Conservation (phyloP, 2,888 invertebrate species). For the Xanthia icteritia region DNA sequence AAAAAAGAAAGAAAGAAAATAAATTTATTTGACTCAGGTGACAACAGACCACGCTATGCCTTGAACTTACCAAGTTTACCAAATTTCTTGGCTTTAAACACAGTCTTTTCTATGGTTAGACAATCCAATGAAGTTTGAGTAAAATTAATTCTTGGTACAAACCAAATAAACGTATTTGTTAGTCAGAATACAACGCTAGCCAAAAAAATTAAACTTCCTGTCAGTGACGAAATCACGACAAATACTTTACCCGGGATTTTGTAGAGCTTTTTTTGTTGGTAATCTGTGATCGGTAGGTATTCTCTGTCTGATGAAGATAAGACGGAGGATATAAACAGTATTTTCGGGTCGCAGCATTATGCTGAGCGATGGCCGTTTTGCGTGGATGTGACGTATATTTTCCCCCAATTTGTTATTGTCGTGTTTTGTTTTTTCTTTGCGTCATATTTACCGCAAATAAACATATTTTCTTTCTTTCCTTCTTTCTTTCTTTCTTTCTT, state of each 20-base stretch:
- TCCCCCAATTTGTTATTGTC: no score
- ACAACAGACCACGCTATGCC: background rate
- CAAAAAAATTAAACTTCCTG: constrained; percentile 37
- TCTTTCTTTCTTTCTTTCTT: no score
- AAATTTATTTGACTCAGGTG: no score
- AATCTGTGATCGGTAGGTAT: background rate
- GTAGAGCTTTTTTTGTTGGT: background rate
- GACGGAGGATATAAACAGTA: background rate
- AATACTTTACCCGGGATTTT: constrained; percentile 2
- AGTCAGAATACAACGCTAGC: constrained; percentile 30
- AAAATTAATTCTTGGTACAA: background rate
- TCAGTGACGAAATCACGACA: constrained; percentile 8
- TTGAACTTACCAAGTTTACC: background rate
- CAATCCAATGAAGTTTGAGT: background rate
- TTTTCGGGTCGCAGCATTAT: no score
- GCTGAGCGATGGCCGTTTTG: no score
- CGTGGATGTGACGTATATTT: no score
- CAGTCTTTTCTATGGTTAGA: background rate
- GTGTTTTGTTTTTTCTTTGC: no score
- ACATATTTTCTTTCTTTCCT: no score
- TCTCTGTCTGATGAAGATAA: background rate
- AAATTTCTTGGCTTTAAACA: background rate
- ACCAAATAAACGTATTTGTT: constrained; percentile 12
- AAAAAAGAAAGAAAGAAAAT: no score
- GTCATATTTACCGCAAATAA: no score